Evolutionary conservation across 2,888 invertebrate genomes (phyloP), one percentile per base, ranked within the genome.

Genomic region (Margaritifera margaritifera): DNA sequence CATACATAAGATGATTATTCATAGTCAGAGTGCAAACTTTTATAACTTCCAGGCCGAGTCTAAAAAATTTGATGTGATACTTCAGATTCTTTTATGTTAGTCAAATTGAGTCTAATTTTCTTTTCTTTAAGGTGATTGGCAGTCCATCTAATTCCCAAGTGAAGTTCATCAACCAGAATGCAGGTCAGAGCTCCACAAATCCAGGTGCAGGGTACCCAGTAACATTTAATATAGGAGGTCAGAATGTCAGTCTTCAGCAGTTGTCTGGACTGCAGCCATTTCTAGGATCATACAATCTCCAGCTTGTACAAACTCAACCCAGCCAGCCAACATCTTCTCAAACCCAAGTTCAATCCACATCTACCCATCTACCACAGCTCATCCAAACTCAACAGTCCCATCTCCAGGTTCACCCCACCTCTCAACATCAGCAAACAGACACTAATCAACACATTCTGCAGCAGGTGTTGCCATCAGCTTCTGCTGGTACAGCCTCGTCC

Each of bases 191-290:
- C 59, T 42, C 42, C 42, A 42, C 42, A 42, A 42, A 11, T 42
- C 11, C 42, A 55, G 62, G 52, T 64, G 51, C 69, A 52, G 59
- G 64, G 56, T 61, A 75, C 27, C 79, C 82, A 22, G 72, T 85
- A 58, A 81, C 80, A 15, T 61, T 86, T 20, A 84, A 84, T 63
- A 77, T 84, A 56, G 80, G 77, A 20, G 81, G 82, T 24, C 82
- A 83, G 69, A 84, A 83, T 74, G 68, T 82, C 24, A 80, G 76
- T 52, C 72, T 84, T 25, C 79, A 80, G 60, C 78, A 80, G 27
- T 65, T 82, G 11, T 68, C 77, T 19, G 69, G 66, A 53, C 73
- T 74, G 74, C 92, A 79, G 18, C 42, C 42, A 11, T 11, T 42
- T 42, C 64, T 62, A 53, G 68, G 68, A 19, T 57, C 64, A 42